Conservation (phyloP, 1,140 invertebrate genomes). For the Camponotus floridanus region DNA sequence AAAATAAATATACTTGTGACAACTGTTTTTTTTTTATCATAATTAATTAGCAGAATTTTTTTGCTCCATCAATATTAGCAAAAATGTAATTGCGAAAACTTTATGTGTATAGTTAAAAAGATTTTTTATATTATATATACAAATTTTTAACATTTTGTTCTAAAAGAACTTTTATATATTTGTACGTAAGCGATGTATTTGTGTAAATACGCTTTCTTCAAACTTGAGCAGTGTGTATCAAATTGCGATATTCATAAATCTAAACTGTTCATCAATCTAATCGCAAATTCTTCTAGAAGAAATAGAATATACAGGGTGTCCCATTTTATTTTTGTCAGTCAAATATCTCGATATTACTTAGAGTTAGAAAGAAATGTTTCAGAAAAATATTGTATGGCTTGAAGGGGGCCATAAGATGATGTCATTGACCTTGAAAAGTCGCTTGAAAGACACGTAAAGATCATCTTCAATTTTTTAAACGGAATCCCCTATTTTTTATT, state of each 20-base stretch:
- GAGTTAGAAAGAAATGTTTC: too few species aligned
- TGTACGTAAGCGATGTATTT: not conserved
- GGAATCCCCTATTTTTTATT: too few species aligned
- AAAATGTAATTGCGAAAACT: not conserved
- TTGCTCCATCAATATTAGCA: not conserved
- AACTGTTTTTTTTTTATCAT: not conserved
- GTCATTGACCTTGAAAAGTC: too few species aligned
- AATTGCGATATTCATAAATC: constrained; percentile 37
- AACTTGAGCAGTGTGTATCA: constrained; percentile 58
- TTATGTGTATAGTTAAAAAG: not conserved
- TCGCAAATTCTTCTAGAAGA: constrained; percentile 62
- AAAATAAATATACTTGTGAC: not conserved
- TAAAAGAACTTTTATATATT: not conserved
- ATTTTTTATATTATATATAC: not conserved
- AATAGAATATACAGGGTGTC: not conserved
- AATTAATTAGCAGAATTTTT: not conserved
- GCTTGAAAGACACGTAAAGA: too few species aligned
- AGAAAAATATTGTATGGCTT: too few species aligned
- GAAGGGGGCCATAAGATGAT: too few species aligned
- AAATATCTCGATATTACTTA: too few species aligned
- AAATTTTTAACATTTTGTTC: not conserved
- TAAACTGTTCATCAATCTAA: constrained; percentile 65
- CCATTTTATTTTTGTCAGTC: too few species aligned
- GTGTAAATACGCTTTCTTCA: constrained; percentile 34
- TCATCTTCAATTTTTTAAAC: too few species aligned